These are phyloP conservation scores for Alauda arvensis DNA, from an alignment of 2,797 vertebrate species.

Conservation along the genomic window DNA sequence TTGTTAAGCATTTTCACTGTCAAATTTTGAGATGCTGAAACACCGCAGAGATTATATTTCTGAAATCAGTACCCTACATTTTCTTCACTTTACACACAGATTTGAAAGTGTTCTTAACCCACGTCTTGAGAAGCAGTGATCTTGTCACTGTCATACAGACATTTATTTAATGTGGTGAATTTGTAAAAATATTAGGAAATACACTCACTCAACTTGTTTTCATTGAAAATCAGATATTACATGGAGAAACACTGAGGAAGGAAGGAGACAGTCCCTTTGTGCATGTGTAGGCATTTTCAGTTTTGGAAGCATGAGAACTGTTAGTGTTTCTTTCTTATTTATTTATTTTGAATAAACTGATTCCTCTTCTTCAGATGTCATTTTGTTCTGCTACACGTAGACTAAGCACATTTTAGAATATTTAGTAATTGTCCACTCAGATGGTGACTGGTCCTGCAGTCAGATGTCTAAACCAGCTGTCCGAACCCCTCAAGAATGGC, in stretches of 20 bases:
- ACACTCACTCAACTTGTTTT: neutral
- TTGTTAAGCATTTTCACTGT: neutral
- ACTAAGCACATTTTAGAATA: neutral
- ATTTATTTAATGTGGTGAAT: neutral
- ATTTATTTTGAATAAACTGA: neutral
- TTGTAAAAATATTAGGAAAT: neutral
- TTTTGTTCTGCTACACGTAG: neutral
- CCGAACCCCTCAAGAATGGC: neutral
- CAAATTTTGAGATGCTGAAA: neutral
- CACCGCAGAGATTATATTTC: neutral
- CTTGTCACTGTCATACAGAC: neutral
- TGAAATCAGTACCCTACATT: neutral
- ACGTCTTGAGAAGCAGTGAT: neutral
- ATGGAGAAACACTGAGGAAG: neutral
- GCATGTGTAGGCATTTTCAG: neutral
- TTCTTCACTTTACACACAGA: neutral
- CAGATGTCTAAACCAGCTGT: neutral
- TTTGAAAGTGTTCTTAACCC: neutral
- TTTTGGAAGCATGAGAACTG: neutral
- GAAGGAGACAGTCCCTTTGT: neutral
- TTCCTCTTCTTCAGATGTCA: neutral
- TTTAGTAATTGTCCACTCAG: neutral
- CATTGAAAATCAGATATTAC: neutral
- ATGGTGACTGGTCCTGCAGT: neutral
- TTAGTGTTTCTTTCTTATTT: neutral